These are phyloP conservation scores for Syndactyla subalaris DNA, from an alignment of 2,797 vertebrate genomes.

Conservation along the genomic window DNA sequence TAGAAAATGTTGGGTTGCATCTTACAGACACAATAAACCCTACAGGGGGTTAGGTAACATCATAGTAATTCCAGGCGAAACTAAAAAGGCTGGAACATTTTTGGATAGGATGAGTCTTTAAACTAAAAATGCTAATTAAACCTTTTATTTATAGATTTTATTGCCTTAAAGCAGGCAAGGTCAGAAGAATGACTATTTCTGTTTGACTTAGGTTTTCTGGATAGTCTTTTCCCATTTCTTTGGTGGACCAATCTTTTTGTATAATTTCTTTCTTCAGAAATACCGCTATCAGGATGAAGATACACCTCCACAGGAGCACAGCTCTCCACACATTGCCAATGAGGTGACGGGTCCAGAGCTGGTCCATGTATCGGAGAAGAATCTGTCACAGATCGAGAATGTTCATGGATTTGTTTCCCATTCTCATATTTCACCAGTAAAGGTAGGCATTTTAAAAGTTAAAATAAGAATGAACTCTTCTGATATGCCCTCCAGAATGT, in stretches of 20 bases:
- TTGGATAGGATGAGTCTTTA: not conserved
- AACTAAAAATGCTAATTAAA: not conserved
- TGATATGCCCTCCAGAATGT: not conserved
- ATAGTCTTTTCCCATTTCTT: not conserved
- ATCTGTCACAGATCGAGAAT: conserved; percentile 92
- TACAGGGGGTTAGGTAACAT: not conserved
- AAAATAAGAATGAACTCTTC: not conserved
- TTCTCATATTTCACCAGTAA: conserved; percentile 94
- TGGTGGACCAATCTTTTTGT: not conserved
- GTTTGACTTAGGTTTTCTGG: not conserved
- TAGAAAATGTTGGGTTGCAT: not conserved
- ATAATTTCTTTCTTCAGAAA: conserved; percentile 78
- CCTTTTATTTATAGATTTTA: not conserved
- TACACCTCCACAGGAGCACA: conserved; percentile 84
- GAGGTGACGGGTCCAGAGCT: conserved; percentile 87
- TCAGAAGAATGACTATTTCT: not conserved
- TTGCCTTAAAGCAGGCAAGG: not conserved
- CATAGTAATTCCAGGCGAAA: not conserved
- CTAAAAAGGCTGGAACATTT: not conserved
- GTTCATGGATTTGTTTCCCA: conserved; percentile 94
- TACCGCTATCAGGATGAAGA: conserved; percentile 94
- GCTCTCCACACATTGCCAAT: conserved; percentile 85
- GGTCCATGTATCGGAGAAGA: conserved; percentile 94
- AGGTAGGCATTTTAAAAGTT: conserved; percentile 80
- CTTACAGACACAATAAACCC: not conserved